Conservation (phyloP, 2,888 invertebrate species). For the Caenorhabditis macrosperma region DNA sequence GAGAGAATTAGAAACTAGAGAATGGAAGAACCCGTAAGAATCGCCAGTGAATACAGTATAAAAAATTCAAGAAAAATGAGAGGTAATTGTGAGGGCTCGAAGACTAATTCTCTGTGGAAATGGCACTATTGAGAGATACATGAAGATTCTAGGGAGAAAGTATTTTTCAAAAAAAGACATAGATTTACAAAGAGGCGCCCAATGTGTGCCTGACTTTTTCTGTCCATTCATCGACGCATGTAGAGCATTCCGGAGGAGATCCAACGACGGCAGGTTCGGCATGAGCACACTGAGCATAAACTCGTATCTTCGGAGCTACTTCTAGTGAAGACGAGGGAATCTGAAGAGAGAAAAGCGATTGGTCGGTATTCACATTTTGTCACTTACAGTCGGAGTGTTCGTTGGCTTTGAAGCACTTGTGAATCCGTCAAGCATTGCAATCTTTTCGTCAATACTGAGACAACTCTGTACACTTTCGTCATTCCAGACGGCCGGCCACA, state of each 20-base stretch:
- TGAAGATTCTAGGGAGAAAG: conserved; percentile 11
- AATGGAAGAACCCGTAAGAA: conserved; percentile 24
- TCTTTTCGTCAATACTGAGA: conserved; percentile 61
- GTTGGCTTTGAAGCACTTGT: conserved; percentile 49
- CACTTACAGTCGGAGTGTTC: conserved; percentile 47
- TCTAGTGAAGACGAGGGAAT: conserved; percentile 59
- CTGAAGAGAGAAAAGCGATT: conserved; percentile 10
- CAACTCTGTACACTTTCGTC: conserved; percentile 51
- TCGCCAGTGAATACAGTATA: conserved; percentile 3
- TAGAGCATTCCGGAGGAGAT: conserved; percentile 57
- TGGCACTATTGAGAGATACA: conserved; percentile 9
- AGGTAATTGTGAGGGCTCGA: conserved; percentile 1
- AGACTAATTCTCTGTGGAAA: conserved; percentile 14
- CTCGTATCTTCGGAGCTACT: conserved; percentile 55
- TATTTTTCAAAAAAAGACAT: not conserved
- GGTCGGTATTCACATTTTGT: not conserved
- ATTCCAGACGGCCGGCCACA: conserved; percentile 69
- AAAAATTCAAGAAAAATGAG: not conserved
- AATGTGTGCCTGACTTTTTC: conserved; percentile 63
- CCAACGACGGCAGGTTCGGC: conserved; percentile 61
- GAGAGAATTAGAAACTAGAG: conserved; percentile 11
- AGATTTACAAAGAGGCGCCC: conserved; percentile 31
- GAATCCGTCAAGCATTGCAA: conserved; percentile 63
- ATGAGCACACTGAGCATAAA: conserved; percentile 66
- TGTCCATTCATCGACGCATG: conserved; percentile 65